Conservation (phyloP, 2,888 invertebrate genomes). For the Tyria jacobaeae region DNA sequence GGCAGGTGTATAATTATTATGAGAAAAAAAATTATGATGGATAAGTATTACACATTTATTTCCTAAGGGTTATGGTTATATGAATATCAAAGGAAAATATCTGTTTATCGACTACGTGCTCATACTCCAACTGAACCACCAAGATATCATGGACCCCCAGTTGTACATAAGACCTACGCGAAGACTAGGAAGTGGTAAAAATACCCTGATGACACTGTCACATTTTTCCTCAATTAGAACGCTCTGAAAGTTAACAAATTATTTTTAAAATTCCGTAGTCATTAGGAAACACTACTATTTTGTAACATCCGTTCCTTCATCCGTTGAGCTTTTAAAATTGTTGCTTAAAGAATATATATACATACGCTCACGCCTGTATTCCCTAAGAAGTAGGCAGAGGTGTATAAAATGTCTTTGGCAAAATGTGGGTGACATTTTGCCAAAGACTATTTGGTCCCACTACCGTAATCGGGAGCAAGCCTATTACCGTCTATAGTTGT, state of each 20-base stretch:
- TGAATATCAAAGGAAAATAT: too few relatives aligned
- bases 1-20: background rate
- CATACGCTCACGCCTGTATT: too few relatives aligned
- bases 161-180: background rate
- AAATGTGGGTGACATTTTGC: too few relatives aligned
- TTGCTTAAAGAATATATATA: conserved; percentile 5
- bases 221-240: conserved; percentile 10
- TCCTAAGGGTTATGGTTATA: background rate
- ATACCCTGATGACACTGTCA: background rate
- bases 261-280: conserved; percentile 41
- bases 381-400: too few relatives aligned
- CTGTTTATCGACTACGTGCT: background rate
- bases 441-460: too few relatives aligned
- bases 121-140: background rate
- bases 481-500: too few relatives aligned
- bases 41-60: background rate
- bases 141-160: background rate
- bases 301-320: conserved; percentile 45
- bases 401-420: too few relatives aligned
- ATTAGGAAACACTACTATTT: conserved; percentile 44
- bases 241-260: conserved; percentile 24
- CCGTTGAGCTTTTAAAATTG: conserved; percentile 23
- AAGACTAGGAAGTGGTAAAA: background rate
- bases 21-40: background rate
- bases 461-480: too few relatives aligned